These are phyloP conservation scores for Phengaris alcon DNA, from an alignment of 2,888 invertebrate genomes.

Conservation along the genomic window DNA sequence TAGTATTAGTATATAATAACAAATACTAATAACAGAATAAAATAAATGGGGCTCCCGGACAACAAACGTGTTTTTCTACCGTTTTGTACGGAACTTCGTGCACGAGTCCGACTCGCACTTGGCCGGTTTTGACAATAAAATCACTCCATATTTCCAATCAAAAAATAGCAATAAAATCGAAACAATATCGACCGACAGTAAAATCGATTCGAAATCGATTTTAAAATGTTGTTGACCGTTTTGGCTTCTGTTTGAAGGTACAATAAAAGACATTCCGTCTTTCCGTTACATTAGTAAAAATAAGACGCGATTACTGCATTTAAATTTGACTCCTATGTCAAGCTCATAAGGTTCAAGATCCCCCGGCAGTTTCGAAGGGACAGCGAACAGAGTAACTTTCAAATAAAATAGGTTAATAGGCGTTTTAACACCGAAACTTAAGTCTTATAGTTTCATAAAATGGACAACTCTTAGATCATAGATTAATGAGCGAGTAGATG, in stretches of 20 bases:
- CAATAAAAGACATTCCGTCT: slow-evolving; percentile 14
- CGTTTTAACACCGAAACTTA: slow-evolving; percentile 71
- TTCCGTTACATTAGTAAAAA: slow-evolving; percentile 22
- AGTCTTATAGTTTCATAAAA: slow-evolving; percentile 61
- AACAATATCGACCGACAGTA: slow-evolving; percentile 24
- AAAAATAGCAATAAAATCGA: slow-evolving; percentile 26
- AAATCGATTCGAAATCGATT: slow-evolving; percentile 27
- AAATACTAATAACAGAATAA: no score
- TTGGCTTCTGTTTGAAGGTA: slow-evolving; percentile 22
- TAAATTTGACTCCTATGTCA: not conserved
- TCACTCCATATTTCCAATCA: slow-evolving; percentile 12
- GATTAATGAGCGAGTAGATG: slow-evolving; percentile 42
- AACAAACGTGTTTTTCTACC: no score
- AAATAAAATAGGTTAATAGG: slow-evolving; percentile 75
- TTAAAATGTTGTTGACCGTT: slow-evolving; percentile 26
- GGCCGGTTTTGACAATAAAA: not conserved
- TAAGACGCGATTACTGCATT: not conserved
- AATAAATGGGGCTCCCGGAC: no score
- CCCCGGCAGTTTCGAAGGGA: slow-evolving; percentile 33
- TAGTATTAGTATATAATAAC: no score
- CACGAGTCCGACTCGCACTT: not conserved
- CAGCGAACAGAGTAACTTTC: slow-evolving; percentile 59
- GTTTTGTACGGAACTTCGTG: no score
- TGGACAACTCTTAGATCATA: slow-evolving; percentile 58
- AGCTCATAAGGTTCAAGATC: slow-evolving; percentile 23